Percentiles rank a stretch among this genome's conserved stretches.
Conservation (phyloP, 1,140 invertebrate genomes). For the Plutomurus gul region DNA sequence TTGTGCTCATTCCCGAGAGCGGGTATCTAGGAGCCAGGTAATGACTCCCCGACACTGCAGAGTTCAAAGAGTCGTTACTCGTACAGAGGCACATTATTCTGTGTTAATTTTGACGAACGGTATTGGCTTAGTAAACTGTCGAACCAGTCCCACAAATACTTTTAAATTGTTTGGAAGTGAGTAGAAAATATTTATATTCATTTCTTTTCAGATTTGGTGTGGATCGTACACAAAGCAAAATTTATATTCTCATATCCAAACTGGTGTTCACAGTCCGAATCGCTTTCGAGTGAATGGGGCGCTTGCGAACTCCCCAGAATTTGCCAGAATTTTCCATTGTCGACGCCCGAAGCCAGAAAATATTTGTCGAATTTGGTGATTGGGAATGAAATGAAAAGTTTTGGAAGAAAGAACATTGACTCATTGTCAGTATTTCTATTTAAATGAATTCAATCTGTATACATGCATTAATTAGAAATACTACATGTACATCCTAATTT, state of each 20-base stretch:
- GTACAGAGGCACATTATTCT: too few relatives aligned
- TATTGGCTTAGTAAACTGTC: too few relatives aligned
- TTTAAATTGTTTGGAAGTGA: too few relatives aligned
- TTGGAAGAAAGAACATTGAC: background rate
- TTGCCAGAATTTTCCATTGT: conserved; percentile 80
- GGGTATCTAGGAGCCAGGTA: too few relatives aligned
- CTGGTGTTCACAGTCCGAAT: conserved; percentile 70
- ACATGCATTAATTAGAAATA: too few relatives aligned
- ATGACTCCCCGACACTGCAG: too few relatives aligned
- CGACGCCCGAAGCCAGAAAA: conserved; percentile 55
- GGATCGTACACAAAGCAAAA: conserved; percentile 31
- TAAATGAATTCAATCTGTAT: too few relatives aligned
- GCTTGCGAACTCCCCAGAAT: conserved; percentile 82
- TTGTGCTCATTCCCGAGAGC: too few relatives aligned
- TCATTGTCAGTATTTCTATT: background rate
- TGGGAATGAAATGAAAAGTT: background rate
- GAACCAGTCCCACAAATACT: too few relatives aligned
- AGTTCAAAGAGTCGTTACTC: too few relatives aligned
- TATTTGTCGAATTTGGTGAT: background rate
- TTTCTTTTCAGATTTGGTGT: conserved; percentile 34
- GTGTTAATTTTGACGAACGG: too few relatives aligned
- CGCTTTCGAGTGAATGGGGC: conserved; percentile 77
- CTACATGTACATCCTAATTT: too few relatives aligned
- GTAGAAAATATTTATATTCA: background rate
- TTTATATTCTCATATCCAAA: conserved; percentile 38